Percentiles rank a stretch among this genome's conserved stretches.
phyloP scores from a whole-genome alignment of 2,113 vertebrate species.

The Tiliqua scincoides region DNA sequence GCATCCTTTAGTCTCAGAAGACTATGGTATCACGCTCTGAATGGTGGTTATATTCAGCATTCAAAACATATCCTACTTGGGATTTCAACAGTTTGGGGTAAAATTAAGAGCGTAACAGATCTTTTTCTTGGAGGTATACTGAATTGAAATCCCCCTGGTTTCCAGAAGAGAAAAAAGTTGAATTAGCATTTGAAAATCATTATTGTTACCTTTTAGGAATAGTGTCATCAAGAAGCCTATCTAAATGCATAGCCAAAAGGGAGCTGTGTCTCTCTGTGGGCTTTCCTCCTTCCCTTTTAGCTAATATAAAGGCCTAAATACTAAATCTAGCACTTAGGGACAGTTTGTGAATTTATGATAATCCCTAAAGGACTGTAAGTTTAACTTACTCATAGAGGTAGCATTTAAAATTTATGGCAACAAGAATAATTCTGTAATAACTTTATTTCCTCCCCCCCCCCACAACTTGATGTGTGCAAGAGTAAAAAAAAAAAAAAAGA shows the following conservation, averaged over 20 bases:
- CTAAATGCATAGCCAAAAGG: not conserved
- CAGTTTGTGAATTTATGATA: constrained; percentile 52
- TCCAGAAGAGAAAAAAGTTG: not conserved
- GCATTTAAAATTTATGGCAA: constrained; percentile 56
- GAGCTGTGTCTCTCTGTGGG: not conserved
- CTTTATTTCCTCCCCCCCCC: constrained; percentile 39
- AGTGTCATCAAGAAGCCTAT: constrained; percentile 9
- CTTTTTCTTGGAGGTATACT: not conserved
- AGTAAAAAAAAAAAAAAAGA: not conserved
- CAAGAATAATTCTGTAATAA: constrained; percentile 54
- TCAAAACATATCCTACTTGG: not conserved
- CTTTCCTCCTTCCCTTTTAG: not conserved
- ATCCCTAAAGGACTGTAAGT: constrained; percentile 53
- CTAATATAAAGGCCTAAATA: constrained; percentile 32
- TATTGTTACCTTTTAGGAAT: constrained; percentile 37
- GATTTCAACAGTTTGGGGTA: not conserved
- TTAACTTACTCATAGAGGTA: constrained; percentile 50
- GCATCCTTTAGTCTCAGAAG: no score
- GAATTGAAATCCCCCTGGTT: constrained; percentile 4
- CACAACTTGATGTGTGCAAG: constrained; percentile 6
- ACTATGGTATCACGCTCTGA: no score
- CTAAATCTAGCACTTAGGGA: constrained; percentile 46
- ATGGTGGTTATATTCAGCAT: not conserved
- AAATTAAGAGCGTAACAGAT: not conserved
- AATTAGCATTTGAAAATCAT: constrained; percentile 27